phyloP scores from a whole-genome alignment of 2,797 vertebrate genomes.

The Crotalus adamanteus region DNA sequence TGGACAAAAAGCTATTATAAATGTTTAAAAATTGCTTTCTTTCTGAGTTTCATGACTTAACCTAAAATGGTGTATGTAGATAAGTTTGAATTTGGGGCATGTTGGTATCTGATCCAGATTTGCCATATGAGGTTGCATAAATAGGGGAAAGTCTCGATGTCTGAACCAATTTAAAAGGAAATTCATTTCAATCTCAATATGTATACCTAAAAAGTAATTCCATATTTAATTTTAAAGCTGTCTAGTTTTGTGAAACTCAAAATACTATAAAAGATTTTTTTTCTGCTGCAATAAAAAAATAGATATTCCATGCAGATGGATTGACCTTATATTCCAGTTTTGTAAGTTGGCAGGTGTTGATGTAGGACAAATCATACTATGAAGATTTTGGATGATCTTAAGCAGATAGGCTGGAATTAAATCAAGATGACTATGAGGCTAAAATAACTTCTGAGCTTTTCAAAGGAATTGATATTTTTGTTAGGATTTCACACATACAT shows the following conservation, averaged over 20 bases:
- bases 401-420: background rate
- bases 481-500: background rate
- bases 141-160: conserved; percentile 44
- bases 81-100: background rate
- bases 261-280: background rate
- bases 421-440: background rate
- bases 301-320: background rate
- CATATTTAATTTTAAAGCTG: background rate
- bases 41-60: background rate
- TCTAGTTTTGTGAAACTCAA: background rate
- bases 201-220: background rate
- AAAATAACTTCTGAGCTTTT: background rate
- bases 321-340: background rate
- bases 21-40: background rate
- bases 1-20: background rate
- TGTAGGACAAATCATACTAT: background rate
- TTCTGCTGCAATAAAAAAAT: background rate
- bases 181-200: conserved; percentile 23
- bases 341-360: background rate
- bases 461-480: background rate
- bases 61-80: background rate
- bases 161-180: conserved; percentile 31
- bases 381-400: background rate
- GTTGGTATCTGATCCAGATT: conserved; percentile 28
- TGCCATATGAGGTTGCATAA: background rate